These are phyloP conservation scores for Leptinotarsa peninsularis DNA, from an alignment of 2,888 invertebrate genomes.

Conservation along the genomic window DNA sequence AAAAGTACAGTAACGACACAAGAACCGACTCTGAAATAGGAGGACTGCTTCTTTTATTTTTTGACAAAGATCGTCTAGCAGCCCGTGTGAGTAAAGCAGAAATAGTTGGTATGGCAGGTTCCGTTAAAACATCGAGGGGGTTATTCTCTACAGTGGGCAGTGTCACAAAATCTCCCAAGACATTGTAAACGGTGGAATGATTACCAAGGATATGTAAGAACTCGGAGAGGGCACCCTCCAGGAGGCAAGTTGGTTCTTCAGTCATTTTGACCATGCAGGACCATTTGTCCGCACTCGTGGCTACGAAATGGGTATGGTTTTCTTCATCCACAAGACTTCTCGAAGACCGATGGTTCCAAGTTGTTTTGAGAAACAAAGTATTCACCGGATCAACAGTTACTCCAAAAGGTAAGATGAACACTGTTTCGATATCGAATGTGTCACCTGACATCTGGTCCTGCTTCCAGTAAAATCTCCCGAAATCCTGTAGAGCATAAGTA, in stretches of 20 bases:
- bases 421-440: constrained; percentile 67
- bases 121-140: constrained; percentile 79
- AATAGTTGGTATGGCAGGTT: constrained; percentile 78
- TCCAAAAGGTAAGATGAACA: constrained; percentile 83
- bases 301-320: constrained; percentile 89
- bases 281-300: constrained; percentile 85
- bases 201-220: constrained; percentile 73
- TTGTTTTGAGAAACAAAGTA: constrained; percentile 81
- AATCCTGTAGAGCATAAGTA: constrained; percentile 72
- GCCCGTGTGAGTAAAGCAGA: constrained; percentile 71
- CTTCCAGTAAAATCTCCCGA: constrained; percentile 72
- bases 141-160: constrained; percentile 61
- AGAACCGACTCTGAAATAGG: constrained; percentile 83
- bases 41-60: constrained; percentile 71
- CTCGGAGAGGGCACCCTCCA: constrained; percentile 81
- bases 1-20: constrained; percentile 81
- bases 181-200: constrained; percentile 67
- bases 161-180: constrained; percentile 69
- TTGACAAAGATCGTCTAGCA: constrained; percentile 65
- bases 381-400: constrained; percentile 85
- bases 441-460: constrained; percentile 73
- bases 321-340: constrained; percentile 89
- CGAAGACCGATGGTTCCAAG: constrained; percentile 89
- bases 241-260: constrained; percentile 78
- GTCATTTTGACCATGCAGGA: constrained; percentile 75